phyloP scores from a whole-genome alignment of 2,888 invertebrate genomes.

The Dicranocentrus wangi region DNA sequence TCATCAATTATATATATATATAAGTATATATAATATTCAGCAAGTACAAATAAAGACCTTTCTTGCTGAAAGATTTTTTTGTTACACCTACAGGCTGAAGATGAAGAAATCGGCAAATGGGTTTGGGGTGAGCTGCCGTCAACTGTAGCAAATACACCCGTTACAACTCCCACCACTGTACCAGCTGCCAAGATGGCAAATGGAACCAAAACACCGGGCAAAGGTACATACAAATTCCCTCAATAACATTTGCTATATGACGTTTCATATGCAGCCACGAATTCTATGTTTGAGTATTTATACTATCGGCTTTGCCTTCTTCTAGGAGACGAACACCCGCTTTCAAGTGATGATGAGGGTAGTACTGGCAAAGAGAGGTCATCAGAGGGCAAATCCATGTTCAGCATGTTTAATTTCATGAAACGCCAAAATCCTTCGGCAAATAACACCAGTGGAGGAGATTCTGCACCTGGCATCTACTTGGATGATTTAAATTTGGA shows the following conservation, averaged over 20 bases:
- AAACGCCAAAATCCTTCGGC: constrained; percentile 78
- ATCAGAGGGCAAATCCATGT: constrained; percentile 79
- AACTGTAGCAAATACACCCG: constrained; percentile 71
- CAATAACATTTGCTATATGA: background rate
- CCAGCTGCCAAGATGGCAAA: constrained; percentile 47
- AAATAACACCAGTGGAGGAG: constrained; percentile 74
- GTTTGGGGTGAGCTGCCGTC: constrained; percentile 73
- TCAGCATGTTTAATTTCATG: constrained; percentile 96
- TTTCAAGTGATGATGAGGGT: constrained; percentile 76
- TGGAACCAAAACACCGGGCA: constrained; percentile 47
- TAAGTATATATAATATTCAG: no score
- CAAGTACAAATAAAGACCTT: no score
- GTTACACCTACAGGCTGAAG: constrained; percentile 55
- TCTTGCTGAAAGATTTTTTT: no score
- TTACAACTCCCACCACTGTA: constrained; percentile 64
- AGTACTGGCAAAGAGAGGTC: constrained; percentile 62
- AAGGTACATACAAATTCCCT: constrained; percentile 18
- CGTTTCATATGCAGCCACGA: background rate
- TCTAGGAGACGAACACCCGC: constrained; percentile 69
- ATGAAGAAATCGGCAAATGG: constrained; percentile 73
- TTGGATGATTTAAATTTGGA: constrained; percentile 92
- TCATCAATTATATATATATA: no score
- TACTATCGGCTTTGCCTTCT: no score
- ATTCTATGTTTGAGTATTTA: background rate
- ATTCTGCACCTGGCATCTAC: constrained; percentile 85